A percentile compares a stretch with the other conserved stretches of the same genome.
phyloP scores from a whole-genome alignment of 1,140 invertebrate species.

The Bombus consobrinus region DNA sequence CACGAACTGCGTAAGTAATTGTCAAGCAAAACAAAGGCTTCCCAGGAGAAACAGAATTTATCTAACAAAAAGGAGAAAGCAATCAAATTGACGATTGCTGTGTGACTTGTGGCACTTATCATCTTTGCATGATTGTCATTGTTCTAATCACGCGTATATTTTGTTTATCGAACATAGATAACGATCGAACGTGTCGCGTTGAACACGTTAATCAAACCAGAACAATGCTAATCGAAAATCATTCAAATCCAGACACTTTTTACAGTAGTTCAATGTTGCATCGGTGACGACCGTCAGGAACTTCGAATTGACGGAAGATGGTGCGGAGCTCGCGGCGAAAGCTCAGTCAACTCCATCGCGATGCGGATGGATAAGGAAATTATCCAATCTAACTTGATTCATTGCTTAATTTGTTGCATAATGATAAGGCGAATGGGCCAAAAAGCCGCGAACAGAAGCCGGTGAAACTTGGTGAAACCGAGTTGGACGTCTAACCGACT shows the following conservation, averaged over 20 bases:
- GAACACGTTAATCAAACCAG: not conserved
- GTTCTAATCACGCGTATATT: not conserved
- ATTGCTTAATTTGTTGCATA: constrained; percentile 68
- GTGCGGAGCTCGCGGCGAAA: not conserved
- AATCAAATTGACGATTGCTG: not conserved
- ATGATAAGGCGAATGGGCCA: constrained; percentile 65
- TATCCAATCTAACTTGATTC: constrained; percentile 57
- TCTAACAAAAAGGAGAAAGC: not conserved
- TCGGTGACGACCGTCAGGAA: too few species aligned
- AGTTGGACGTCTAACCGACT: constrained; percentile 20
- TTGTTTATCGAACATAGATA: constrained; percentile 7
- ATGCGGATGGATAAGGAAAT: constrained; percentile 51
- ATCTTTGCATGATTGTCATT: not conserved
- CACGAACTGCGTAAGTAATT: constrained; percentile 42
- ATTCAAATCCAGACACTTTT: too few species aligned
- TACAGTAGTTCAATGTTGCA: too few species aligned
- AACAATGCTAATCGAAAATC: not conserved
- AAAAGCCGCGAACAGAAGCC: constrained; percentile 49
- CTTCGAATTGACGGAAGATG: too few species aligned
- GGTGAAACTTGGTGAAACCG: constrained; percentile 70
- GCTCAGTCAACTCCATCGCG: constrained; percentile 39
- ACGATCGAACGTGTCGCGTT: not conserved
- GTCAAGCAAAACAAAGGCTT: constrained; percentile 25
- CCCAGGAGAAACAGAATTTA: not conserved
- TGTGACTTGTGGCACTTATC: constrained; percentile 12